phyloP scores from a whole-genome alignment of 2,888 invertebrate genomes.

The Automeris io region DNA sequence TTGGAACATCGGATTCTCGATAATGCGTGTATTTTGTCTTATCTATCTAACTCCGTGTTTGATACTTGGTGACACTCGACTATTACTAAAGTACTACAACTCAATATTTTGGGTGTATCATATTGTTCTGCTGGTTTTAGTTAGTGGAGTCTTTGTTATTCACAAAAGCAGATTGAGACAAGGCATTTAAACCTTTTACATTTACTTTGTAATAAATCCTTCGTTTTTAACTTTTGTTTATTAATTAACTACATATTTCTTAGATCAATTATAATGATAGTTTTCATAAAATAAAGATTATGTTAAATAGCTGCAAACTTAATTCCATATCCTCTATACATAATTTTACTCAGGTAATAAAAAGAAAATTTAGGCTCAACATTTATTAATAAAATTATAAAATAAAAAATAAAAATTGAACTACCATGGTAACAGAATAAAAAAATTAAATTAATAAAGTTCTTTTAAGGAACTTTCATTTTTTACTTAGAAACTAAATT shows the following conservation, averaged over 20 bases:
- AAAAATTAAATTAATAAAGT: neutral
- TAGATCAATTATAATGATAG: too few species aligned
- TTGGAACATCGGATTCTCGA: constrained; percentile 73
- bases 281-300: too few species aligned
- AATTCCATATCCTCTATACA: too few species aligned
- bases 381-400: constrained; percentile 1
- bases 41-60: constrained; percentile 61
- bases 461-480: neutral
- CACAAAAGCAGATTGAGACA: constrained; percentile 25
- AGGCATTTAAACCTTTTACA: too few species aligned
- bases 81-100: constrained; percentile 49
- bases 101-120: constrained; percentile 65
- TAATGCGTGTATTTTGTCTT: constrained; percentile 58
- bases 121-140: constrained; percentile 35
- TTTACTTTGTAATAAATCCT: too few species aligned
- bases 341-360: too few species aligned
- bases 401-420: constrained; percentile 1
- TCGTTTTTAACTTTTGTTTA: too few species aligned
- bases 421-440: constrained; percentile 3
- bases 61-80: constrained; percentile 30
- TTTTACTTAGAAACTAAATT: neutral
- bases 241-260: too few species aligned
- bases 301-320: too few species aligned
- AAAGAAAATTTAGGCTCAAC: constrained; percentile 2
- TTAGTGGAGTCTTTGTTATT: constrained; percentile 32